These are phyloP conservation scores for Lordiphosa stackelbergi DNA, from an alignment of 1,140 invertebrate genomes.

Conservation along the genomic window DNA sequence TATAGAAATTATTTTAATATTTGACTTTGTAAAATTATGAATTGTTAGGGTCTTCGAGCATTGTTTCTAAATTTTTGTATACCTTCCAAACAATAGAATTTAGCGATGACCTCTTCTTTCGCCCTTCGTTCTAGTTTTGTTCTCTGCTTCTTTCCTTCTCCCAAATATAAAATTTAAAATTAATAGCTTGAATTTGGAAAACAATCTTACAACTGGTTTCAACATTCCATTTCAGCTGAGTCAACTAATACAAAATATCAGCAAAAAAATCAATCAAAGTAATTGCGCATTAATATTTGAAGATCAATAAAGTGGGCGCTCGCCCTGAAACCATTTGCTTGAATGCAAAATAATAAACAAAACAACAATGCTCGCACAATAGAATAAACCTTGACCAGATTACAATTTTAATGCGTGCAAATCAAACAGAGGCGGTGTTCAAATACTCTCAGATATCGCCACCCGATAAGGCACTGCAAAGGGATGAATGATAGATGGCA, in stretches of 20 bases:
- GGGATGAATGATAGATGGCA: neutral
- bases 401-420: conserved; percentile 54
- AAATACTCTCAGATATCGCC: conserved; percentile 40
- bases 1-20: neutral
- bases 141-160: no score
- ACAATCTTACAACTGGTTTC: neutral
- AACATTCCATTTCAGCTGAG: conserved; percentile 7
- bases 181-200: no score
- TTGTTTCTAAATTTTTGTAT: no score
- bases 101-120: no score
- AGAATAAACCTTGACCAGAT: conserved; percentile 65
- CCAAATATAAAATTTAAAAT: no score
- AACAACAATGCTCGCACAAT: conserved; percentile 9
- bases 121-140: no score
- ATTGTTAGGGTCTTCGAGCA: neutral
- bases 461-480: conserved; percentile 19
- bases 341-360: conserved; percentile 39
- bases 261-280: conserved; percentile 43
- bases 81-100: no score
- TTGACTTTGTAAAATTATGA: no score
- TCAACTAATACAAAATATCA: conserved; percentile 13
- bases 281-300: conserved; percentile 20
- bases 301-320: conserved; percentile 13
- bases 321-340: no score
- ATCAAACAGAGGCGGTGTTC: conserved; percentile 57